Evolutionary conservation across 1,140 invertebrate species (phyloP), one percentile per base, ranked within the genome.

Genomic region (Macrobrachium nipponense): DNA sequence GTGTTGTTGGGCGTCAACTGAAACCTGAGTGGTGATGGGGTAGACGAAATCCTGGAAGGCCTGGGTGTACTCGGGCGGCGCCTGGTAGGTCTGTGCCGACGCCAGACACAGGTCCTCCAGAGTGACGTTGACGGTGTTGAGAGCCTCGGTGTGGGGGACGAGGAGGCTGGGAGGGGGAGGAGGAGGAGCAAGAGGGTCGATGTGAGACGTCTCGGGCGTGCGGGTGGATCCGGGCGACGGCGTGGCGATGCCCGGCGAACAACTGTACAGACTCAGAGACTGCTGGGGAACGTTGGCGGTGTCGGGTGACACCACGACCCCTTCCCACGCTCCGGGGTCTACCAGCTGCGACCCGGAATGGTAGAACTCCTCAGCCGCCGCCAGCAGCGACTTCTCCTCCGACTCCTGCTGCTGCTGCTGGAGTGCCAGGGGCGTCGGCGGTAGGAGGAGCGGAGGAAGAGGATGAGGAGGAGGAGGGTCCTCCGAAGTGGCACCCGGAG

Each of bases 211-310:
- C 77, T 79, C 83, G 15, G 83, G 83, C 17, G 83, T 80, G 18
- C 36, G 51, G 8, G 64, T 80, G 17, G 83, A 62, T 12, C 62
- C 51, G 51, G 83, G 77, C 12, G 83, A 86, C 60, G 75, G 83
- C 7, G 20, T 58, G 76, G 75, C 62, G 20, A 86, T n/a, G 20
- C 60, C 64, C 5, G 83, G 83, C 58, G 83, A 86, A 64, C 83
- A 86, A 64, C 83, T 77, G 51, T 86, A 86, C 0, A 86, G 36
- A 43, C 83, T 80, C 23, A 85, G 75, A 5, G 82, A 85, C 11
- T 75, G 82, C 36, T 73, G 77, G 58, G 79, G 75, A 36, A 36
- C 51, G 8, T 51, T 51, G 77, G 83, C 76, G 77, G 83, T 43
- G 58, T 86, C 83, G 36, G 83, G 83, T 5, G 83, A 86, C 2